Conservation (phyloP, 2,888 invertebrate species). For the Drosophila acutilabella region DNA sequence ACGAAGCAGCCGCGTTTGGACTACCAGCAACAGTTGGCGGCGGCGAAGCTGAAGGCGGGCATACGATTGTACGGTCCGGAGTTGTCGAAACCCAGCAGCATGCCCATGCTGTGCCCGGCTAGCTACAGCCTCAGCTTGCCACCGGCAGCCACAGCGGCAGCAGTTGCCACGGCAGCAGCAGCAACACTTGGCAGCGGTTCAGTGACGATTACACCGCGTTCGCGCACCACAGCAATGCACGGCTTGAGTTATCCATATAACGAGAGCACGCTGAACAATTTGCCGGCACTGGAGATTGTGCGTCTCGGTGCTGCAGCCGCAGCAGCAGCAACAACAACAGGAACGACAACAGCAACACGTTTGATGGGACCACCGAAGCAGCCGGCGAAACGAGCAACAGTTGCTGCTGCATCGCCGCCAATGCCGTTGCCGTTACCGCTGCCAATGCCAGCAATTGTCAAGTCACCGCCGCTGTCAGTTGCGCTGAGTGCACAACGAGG, state of each 20-base stretch:
- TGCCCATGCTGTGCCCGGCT: constrained; percentile 55
- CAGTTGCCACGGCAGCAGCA: constrained; percentile 1
- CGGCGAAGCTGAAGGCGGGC: constrained; percentile 29
- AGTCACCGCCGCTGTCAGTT: constrained; percentile 70
- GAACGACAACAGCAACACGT: constrained; percentile 56
- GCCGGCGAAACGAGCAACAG: constrained; percentile 78
- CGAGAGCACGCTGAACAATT: constrained; percentile 32
- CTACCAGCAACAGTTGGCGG: constrained; percentile 56
- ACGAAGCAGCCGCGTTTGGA: constrained; percentile 79
- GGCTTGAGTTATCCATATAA: constrained; percentile 28
- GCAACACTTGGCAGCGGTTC: constrained; percentile 26
- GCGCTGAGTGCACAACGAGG: constrained; percentile 61
- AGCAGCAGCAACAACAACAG: constrained; percentile 7
- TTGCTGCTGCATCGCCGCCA: constrained; percentile 42
- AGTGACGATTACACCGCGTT: constrained; percentile 58
- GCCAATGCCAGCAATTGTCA: constrained; percentile 62
- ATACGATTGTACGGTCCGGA: constrained; percentile 57
- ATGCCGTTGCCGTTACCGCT: constrained; percentile 33
- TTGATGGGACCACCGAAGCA: constrained; percentile 86
- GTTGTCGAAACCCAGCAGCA: constrained; percentile 29
- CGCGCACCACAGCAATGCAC: constrained; percentile 31
- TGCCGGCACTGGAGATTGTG: constrained; percentile 82
- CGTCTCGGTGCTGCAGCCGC: constrained; percentile 63
- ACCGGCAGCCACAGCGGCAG: neutral
- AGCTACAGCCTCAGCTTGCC: constrained; percentile 9